These are phyloP conservation scores for Muntiacus muntjak DNA, from an alignment of 2,113 vertebrate genomes.

Conservation along the genomic window DNA sequence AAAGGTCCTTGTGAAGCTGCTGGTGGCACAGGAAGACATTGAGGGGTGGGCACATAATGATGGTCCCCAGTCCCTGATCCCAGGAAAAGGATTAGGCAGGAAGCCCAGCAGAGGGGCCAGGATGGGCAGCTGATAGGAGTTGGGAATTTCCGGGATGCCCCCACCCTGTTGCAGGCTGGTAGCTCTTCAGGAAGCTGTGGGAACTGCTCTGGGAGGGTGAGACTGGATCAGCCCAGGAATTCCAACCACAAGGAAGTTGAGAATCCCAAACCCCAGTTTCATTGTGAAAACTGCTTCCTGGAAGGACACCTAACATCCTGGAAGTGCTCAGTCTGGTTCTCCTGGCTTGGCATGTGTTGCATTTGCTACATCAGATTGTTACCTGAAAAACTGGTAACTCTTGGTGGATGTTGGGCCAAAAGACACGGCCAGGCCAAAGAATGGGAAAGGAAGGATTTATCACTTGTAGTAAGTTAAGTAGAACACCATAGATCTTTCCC, in stretches of 20 bases:
- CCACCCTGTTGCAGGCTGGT: not conserved
- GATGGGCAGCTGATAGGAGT: not conserved
- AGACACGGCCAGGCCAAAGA: not conserved
- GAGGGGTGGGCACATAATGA: not conserved
- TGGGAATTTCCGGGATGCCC: not conserved
- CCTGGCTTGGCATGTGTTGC: not conserved
- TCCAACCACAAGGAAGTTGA: not conserved
- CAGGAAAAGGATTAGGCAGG: not conserved
- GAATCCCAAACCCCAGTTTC: not conserved
- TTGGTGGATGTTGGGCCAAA: not conserved
- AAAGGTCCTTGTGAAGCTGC: not conserved
- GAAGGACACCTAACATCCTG: not conserved
- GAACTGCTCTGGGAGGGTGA: not conserved
- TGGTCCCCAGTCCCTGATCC: not conserved
- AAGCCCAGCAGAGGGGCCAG: not conserved
- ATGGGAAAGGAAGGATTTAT: not conserved
- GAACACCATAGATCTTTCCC: not conserved
- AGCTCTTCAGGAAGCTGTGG: not conserved
- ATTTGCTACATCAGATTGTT: not conserved
- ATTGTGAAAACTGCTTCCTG: constrained; percentile 20
- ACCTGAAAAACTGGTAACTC: not conserved
- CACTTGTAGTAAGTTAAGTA: not conserved
- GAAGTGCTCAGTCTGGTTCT: not conserved
- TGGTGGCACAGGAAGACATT: not conserved
- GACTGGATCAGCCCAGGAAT: not conserved